phyloP scores from a whole-genome alignment of 2,113 vertebrate genomes.

The Leucosticte australis region DNA sequence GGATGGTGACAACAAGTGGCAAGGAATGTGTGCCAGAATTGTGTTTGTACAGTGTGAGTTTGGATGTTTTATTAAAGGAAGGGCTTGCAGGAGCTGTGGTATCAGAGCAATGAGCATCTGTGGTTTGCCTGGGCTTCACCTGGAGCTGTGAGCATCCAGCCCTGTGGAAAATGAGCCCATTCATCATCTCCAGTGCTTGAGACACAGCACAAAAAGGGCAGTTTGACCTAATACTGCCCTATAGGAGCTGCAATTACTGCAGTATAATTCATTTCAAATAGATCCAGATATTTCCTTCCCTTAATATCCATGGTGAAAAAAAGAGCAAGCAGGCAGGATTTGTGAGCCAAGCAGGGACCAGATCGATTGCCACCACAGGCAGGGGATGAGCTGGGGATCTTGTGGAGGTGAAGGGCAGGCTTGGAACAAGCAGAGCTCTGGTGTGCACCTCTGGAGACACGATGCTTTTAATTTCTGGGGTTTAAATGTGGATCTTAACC shows the following conservation, averaged over 20 bases:
- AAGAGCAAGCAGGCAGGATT: background rate
- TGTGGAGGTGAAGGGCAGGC: background rate
- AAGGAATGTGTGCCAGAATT: fast-evolving
- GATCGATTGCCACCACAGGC: background rate
- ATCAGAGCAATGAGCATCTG: background rate
- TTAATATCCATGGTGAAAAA: background rate
- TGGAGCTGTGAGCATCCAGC: background rate
- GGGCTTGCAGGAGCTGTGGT: background rate
- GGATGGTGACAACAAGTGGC: background rate
- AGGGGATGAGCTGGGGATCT: background rate
- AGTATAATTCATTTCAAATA: slow-evolving; percentile 52
- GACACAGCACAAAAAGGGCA: slow-evolving; percentile 52
- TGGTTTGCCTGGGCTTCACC: slow-evolving; percentile 9
- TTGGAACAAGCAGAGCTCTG: background rate
- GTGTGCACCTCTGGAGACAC: background rate
- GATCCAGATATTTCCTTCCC: slow-evolving; percentile 37
- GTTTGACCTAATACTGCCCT: slow-evolving; percentile 56
- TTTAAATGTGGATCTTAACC: background rate
- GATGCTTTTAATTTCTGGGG: background rate
- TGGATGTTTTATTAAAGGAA: background rate
- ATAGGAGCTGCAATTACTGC: slow-evolving; percentile 50
- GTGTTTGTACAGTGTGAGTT: background rate
- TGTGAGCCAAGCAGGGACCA: background rate
- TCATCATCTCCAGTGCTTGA: slow-evolving; percentile 28
- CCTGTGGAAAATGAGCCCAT: slow-evolving; percentile 48